Base-by-base conservation (phyloP, 1,140 invertebrate genomes). In the Pteromalus puparum region DNA sequence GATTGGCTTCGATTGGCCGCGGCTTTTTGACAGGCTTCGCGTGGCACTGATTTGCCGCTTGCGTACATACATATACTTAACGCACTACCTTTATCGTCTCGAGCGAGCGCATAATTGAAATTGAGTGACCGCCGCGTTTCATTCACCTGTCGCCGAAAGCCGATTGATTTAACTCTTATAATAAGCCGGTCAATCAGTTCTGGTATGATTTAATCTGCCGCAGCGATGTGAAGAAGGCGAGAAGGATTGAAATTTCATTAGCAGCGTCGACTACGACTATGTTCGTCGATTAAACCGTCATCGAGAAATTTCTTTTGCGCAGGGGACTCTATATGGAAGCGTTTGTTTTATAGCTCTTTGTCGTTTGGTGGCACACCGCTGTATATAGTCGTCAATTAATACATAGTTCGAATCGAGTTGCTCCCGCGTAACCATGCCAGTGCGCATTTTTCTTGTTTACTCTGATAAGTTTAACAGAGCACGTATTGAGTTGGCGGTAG, bases 31-130 rank as follows among this genome's bases (percentile, higher is more conserved):
- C 46, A 18, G 46, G 13, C 38, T 42, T 42, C 38, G 38, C 9
- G 1, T 42, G 38, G 28, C 28, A 34, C 65, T 67, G 30, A 67
- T 42, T 68, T 79, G 24, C 48, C 34, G 18, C n/a, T 4, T 7
- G 67, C 18, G 12, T n/a, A 48, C 48, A 67, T 26, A 24, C 61
- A 48, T 72, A 67, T 26, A 24, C 61, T 67, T 67, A 67, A 28
- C 42, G 26, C 13, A 2, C 13, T n/a, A 10, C 26, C 38, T 81
- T 48, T 30, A 30, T 73, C 26, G 24, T n/a, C 12, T 5, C 18
- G 12, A 70, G 67, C 67, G 9, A 70, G 28, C 30, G 21, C 13
- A 70, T 30, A 79, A 24, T 79, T 67, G 76, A 79, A 38, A n/a
- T 79, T 38, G 18, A n/a, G 21, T 21, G 53, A 34, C 7, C 18